phyloP scores from a whole-genome alignment of 2,888 invertebrate species.

The Tetragnatha montana region DNA sequence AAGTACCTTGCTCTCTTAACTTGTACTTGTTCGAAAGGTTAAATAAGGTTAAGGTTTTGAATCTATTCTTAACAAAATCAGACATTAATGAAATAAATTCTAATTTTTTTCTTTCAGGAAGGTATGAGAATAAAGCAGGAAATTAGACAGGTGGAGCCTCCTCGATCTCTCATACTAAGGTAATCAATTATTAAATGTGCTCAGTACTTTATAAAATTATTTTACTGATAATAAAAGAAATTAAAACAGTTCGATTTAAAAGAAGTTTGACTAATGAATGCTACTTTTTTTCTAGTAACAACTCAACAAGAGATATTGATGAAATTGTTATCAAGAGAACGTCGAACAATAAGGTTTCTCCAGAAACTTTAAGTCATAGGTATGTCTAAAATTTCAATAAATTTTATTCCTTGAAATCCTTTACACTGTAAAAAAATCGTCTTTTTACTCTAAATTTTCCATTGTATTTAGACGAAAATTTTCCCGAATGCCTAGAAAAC shows the following conservation, averaged over 20 bases:
- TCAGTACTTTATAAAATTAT: neutral
- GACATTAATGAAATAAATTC: too few relatives aligned
- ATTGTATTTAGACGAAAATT: too few relatives aligned
- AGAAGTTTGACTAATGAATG: too few relatives aligned
- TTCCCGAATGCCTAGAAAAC: too few relatives aligned
- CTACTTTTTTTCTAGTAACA: conserved; percentile 44
- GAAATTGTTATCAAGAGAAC: conserved; percentile 36
- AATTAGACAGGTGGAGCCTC: conserved; percentile 64
- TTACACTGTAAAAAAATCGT: neutral
- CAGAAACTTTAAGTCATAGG: conserved; percentile 66
- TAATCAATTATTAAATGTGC: neutral
- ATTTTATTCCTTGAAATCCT: neutral
- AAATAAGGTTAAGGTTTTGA: too few relatives aligned
- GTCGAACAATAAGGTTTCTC: conserved; percentile 45
- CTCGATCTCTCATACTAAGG: conserved; percentile 60
- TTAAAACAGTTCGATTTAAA: too few relatives aligned
- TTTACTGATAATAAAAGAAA: neutral
- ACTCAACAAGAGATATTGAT: conserved; percentile 48
- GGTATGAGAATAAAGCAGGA: conserved; percentile 67
- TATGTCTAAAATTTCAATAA: neutral
- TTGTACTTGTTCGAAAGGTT: too few relatives aligned
- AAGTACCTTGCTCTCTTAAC: too few relatives aligned
- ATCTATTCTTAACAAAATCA: too few relatives aligned
- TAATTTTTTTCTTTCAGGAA: conserved; percentile 42
- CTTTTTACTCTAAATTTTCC: too few relatives aligned